A percentile compares a stretch with the other conserved stretches of the same genome.
Conservation (phyloP, 2,797 vertebrate species). For the Sebastolobus altivelis region DNA sequence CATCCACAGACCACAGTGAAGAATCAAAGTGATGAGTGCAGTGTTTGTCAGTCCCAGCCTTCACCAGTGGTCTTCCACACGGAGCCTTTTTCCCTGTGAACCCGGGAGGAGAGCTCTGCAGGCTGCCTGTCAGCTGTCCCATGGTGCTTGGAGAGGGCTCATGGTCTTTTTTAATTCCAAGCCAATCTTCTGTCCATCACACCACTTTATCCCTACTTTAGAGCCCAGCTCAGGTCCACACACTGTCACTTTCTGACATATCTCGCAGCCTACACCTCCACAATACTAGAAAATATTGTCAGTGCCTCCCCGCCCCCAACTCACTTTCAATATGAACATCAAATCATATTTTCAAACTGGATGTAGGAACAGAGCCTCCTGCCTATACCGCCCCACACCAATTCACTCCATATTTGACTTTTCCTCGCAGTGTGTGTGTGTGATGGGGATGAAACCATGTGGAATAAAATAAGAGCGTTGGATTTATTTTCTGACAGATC, state of each 20-base stretch:
- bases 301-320: constrained; percentile 50
- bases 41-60: constrained; percentile 48
- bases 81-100: constrained; percentile 50
- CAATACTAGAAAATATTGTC: constrained; percentile 77
- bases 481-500: constrained; percentile 46
- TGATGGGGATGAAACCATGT: constrained; percentile 15
- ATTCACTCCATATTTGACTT: constrained; percentile 32
- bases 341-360: constrained; percentile 63
- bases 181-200: constrained; percentile 87
- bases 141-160: constrained; percentile 72
- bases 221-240: constrained; percentile 82
- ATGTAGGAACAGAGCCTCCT: constrained; percentile 47
- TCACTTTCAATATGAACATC: constrained; percentile 62
- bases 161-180: constrained; percentile 83
- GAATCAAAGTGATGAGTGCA: constrained; percentile 50
- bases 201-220: constrained; percentile 81
- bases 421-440: constrained; percentile 7
- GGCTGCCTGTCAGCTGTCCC: constrained; percentile 82
- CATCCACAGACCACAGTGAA: constrained; percentile 20
- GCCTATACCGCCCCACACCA: constrained; percentile 29
- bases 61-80: constrained; percentile 52
- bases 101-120: constrained; percentile 55
- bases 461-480: constrained; percentile 40
- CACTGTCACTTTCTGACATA: constrained; percentile 84
- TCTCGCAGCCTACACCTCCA: constrained; percentile 77